Evolutionary conservation across 2,888 invertebrate species (phyloP), one percentile per base, ranked within the genome.

Genomic region (Gasteruption jaculator): DNA sequence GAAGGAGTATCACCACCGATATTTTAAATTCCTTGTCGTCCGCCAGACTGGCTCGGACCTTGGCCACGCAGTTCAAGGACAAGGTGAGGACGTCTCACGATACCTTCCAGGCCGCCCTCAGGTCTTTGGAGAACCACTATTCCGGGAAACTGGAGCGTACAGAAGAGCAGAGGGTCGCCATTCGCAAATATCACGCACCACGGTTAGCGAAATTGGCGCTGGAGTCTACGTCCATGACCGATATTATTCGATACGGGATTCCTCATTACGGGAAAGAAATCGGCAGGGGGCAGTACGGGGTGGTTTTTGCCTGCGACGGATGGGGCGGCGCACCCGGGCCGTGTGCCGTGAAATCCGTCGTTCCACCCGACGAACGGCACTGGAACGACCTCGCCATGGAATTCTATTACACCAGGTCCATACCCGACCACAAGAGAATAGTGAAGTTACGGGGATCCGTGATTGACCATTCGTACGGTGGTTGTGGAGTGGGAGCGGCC

Each of bases 351-450:
- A 92, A 92, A 73, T 88, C 90, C 0, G 89, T 92, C 35, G 81
- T 91, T 30, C 91, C 91, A 1, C 86, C 88, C 1, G 91, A 92
- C 66, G 90, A 90, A 57, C 76, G 87, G 45, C 91, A 91, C 63
- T 91, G 90, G 85, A 85, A 86, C 63, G 91, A 92, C 63, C 73
- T 92, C 2, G 90, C 91, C 1, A 85, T 91, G 83, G 91, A 92
- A 71, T 91, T 91, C 75, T 90, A 88, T 68, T 91, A 91, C 59
- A 90, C 91, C 34, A 86, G 89, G 69, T 85, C 85, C 22, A 85
- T 91, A 52, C 87, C 91, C 0, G 80, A 83, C 36, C 91, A 91
- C 72, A 82, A 85, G 3, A 77, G 90, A 44, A 83, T 91, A 37
- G 85, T 86, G 0, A 80, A 79, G 11, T 74, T 91, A 31, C 71